Percentiles rank a stretch among this genome's conserved stretches.
These are phyloP conservation scores for Drosophila varians DNA, from an alignment of 1,140 invertebrate species.

Conservation along the genomic window DNA sequence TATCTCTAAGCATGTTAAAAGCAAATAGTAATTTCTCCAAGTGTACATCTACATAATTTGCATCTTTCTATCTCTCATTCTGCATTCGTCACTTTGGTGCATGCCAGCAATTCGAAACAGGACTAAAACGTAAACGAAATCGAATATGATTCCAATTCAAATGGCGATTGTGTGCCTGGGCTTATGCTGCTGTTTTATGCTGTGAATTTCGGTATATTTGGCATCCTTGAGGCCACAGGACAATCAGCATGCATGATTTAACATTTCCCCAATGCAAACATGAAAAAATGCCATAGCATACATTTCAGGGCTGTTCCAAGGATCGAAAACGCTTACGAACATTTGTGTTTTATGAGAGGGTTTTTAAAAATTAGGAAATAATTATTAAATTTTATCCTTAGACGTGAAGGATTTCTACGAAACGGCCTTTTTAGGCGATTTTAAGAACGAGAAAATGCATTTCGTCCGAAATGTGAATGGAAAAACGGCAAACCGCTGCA, in stretches of 20 bases:
- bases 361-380: neutral
- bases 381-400: neutral
- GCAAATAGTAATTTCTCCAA: neutral
- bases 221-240: conserved; percentile 62
- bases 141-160: conserved; percentile 26
- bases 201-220: conserved; percentile 17
- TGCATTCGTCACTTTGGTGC: conserved; percentile 14
- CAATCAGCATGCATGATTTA: conserved; percentile 82
- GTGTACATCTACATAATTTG: conserved; percentile 24
- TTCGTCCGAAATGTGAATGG: conserved; percentile 24
- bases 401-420: no score
- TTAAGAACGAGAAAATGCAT: conserved; percentile 24
- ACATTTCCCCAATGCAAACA: conserved; percentile 50
- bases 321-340: neutral
- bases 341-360: no score
- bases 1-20: no score
- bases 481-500: conserved; percentile 37
- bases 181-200: conserved; percentile 39
- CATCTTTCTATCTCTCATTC: conserved; percentile 9
- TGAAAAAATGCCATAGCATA: conserved; percentile 45
- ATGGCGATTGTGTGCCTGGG: conserved; percentile 11
- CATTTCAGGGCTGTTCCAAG: conserved; percentile 12
- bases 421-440: neutral
- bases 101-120: conserved; percentile 21
- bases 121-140: conserved; percentile 42